phyloP scores from a whole-genome alignment of 2,888 invertebrate species.

The Seira sanloemensis region DNA sequence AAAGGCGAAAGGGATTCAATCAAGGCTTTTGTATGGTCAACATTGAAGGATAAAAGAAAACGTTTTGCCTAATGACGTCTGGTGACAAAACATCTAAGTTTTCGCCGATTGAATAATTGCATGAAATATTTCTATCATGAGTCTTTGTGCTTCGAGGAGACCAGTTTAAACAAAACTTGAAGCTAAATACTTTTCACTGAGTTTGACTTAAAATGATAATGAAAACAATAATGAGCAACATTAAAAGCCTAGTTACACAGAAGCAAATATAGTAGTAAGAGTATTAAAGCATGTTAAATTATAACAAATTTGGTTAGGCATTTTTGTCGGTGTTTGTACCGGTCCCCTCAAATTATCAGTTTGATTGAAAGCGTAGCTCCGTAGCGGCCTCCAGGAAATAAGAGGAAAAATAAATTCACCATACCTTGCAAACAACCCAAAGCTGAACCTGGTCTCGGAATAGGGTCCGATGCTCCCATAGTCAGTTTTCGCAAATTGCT shows the following conservation, averaged over 20 bases:
- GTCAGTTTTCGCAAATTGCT: slow-evolving; percentile 76
- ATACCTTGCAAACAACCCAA: slow-evolving; percentile 76
- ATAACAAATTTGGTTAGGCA: background rate
- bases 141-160: slow-evolving; percentile 2
- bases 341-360: slow-evolving; percentile 10
- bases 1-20: too few species aligned
- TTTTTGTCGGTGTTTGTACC: background rate
- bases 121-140: too few species aligned
- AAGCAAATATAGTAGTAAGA: background rate
- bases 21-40: too few species aligned
- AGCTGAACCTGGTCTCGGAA: slow-evolving; percentile 77
- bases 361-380: background rate
- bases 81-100: too few species aligned
- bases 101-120: too few species aligned
- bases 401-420: background rate
- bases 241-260: background rate
- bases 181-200: slow-evolving; percentile 5
- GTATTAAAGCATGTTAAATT: background rate
- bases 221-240: background rate
- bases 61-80: too few species aligned
- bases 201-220: slow-evolving; percentile 8
- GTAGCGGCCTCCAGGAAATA: background rate
- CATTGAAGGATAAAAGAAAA: too few species aligned
- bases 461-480: slow-evolving; percentile 74
- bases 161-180: background rate